Percentiles rank a stretch among this genome's conserved stretches.
phyloP scores from a whole-genome alignment of 2,797 vertebrate genomes.

The Gastrophryne carolinensis region DNA sequence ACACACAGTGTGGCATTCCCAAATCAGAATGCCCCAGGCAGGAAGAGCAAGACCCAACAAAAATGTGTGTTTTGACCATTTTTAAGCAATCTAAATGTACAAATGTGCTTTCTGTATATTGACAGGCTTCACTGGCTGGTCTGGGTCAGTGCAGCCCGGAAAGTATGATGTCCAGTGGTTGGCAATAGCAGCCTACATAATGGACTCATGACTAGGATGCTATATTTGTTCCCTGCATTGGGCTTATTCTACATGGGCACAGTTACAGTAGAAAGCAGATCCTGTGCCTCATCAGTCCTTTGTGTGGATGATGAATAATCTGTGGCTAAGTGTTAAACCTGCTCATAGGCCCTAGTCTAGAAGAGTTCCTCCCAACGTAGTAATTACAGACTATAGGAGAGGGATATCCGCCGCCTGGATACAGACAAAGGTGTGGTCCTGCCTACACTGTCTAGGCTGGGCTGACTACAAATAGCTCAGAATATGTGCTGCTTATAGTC shows the following conservation, averaged over 20 bases:
- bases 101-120: no score
- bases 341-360: constrained; percentile 16
- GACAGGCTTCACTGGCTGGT: no score
- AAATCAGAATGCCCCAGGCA: no score
- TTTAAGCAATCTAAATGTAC: no score
- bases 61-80: no score
- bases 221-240: no score
- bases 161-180: no score
- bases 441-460: constrained; percentile 28
- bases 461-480: not conserved
- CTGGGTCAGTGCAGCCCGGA: no score
- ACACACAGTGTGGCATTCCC: no score
- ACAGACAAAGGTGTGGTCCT: constrained; percentile 38
- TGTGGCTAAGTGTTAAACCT: constrained; percentile 24
- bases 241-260: not conserved
- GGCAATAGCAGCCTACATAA: no score
- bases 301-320: constrained; percentile 35
- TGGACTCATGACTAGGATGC: not conserved
- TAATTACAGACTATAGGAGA: constrained; percentile 37
- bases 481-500: not conserved
- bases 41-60: no score
- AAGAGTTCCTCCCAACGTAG: constrained; percentile 20
- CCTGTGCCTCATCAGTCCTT: not conserved
- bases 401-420: not conserved
- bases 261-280: not conserved